Conservation (phyloP, 2,888 invertebrate species). For the Ditula angustiorana region DNA sequence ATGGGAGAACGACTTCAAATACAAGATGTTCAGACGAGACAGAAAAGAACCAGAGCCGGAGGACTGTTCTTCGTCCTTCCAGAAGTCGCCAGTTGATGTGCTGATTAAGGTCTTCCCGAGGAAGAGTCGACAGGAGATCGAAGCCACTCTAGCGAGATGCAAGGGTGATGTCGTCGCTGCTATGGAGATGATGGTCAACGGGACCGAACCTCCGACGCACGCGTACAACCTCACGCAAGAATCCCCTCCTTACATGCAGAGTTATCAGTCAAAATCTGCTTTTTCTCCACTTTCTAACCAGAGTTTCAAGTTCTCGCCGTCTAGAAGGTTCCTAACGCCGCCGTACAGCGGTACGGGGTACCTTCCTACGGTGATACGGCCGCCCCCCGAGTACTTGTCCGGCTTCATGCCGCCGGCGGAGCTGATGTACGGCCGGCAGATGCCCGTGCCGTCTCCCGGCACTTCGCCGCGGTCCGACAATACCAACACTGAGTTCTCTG, state of each 20-base stretch:
- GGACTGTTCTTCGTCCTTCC: slow-evolving; percentile 64
- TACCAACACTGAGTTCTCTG: slow-evolving; percentile 81
- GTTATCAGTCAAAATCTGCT: slow-evolving; percentile 88
- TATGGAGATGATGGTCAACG: slow-evolving; percentile 95
- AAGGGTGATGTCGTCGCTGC: slow-evolving; percentile 96
- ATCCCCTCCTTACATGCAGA: slow-evolving; percentile 75
- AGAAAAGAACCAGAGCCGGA: slow-evolving; percentile 60
- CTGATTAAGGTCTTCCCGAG: slow-evolving; percentile 95
- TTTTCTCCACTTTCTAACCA: slow-evolving; percentile 90
- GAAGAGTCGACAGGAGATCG: slow-evolving; percentile 94
- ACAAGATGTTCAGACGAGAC: slow-evolving; percentile 73
- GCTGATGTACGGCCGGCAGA: slow-evolving; percentile 77
- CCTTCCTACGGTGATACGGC: slow-evolving; percentile 90
- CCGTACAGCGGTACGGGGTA: slow-evolving; percentile 94
- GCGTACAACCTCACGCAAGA: slow-evolving; percentile 74
- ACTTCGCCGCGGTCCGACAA: slow-evolving; percentile 82
- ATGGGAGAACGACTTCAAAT: slow-evolving; percentile 78
- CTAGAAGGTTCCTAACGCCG: slow-evolving; percentile 92
- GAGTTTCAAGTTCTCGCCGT: slow-evolving; percentile 87
- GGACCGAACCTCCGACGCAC: slow-evolving; percentile 69
- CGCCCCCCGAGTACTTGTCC: slow-evolving; percentile 79
- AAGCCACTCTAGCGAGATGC: slow-evolving; percentile 92
- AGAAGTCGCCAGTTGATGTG: slow-evolving; percentile 94
- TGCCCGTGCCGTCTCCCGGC: slow-evolving; percentile 78
- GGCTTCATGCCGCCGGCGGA: slow-evolving; percentile 79